Evolutionary conservation across 2,888 invertebrate genomes (phyloP), one percentile per base, ranked within the genome.

Genomic region (Crossocerus cetratus): DNA sequence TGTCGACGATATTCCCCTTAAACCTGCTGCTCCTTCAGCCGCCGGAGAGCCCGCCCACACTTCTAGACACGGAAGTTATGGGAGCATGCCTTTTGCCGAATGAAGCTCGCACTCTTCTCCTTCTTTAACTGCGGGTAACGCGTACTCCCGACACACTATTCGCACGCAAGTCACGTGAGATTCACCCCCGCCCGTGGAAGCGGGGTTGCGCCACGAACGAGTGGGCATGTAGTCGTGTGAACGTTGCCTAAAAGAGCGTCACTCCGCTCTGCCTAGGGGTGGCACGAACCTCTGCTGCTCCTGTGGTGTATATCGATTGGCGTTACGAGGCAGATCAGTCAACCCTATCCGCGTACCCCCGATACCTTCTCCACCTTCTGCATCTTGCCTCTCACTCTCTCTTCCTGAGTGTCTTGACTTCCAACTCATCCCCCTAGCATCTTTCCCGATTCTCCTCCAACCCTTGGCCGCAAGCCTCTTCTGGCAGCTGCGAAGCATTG

Each of bases 261-360:
- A 60, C 62, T 62, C 32, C 68, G 59, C 61, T 42, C 16, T n/a
- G 42, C n/a, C 20, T 42, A 67, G 44, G 18, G 45, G 55, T 20
- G 62, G 68, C 60, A 43, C 16, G 20, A 65, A 22, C 68, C 8
- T 14, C 58, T 20, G 14, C 14, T 18, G 57, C 49, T 16, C 16
- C 49, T 70, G 64, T 72, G 69, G 44, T 74, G 42, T 70, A 77
- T 83, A 83, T 83, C 81, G 83, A 83, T 83, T 80, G 81, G 82
- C 83, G 80, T 83, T 84, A 84, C 83, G 74, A 76, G 74, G 83
- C 83, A 81, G 81, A 83, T 83, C 83, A 77, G 81, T 76, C 82
- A 72, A 79, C 79, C 75, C 74, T 67, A 72, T 42, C 68, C 54
- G 18, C 65, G 21, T 64, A 69, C 63, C 73, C 66, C 64, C 14